phyloP scores from a whole-genome alignment of 2,113 vertebrate genomes.

The Narcine bancroftii region DNA sequence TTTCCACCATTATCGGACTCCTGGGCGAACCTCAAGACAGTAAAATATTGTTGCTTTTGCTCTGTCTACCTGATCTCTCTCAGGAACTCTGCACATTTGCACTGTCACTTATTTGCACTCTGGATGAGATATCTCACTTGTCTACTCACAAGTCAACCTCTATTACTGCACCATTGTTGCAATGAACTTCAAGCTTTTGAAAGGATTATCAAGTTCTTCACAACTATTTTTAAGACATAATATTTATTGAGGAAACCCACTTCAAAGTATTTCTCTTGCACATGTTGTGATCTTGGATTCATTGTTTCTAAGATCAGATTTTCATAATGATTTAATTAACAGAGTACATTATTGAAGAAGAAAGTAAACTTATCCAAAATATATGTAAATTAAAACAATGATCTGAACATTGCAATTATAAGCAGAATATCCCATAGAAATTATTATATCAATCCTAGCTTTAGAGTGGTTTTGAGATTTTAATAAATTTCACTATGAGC shows the following conservation, averaged over 20 bases:
- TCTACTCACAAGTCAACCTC: too few relatives aligned
- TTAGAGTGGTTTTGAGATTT: neutral
- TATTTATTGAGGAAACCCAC: neutral
- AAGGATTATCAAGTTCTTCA: neutral
- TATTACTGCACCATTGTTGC: too few relatives aligned
- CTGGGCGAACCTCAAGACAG: too few relatives aligned
- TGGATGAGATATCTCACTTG: too few relatives aligned
- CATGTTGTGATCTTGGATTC: neutral
- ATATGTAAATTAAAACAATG: neutral
- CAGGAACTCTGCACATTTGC: too few relatives aligned
- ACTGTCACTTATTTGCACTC: too few relatives aligned
- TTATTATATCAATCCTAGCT: neutral
- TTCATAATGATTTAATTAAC: slow-evolving; percentile 31
- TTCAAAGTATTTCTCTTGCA: neutral
- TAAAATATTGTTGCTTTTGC: too few relatives aligned
- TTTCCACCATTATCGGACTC: too few relatives aligned
- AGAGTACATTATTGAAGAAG: neutral
- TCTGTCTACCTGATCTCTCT: too few relatives aligned
- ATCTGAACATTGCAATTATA: slow-evolving; percentile 16
- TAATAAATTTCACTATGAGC: neutral
- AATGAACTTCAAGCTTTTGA: neutral
- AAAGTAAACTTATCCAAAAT: neutral
- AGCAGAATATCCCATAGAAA: neutral
- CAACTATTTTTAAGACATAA: neutral
- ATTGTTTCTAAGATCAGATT: neutral